These are phyloP conservation scores for Adela reaumurella DNA, from an alignment of 2,888 invertebrate species.

Conservation along the genomic window DNA sequence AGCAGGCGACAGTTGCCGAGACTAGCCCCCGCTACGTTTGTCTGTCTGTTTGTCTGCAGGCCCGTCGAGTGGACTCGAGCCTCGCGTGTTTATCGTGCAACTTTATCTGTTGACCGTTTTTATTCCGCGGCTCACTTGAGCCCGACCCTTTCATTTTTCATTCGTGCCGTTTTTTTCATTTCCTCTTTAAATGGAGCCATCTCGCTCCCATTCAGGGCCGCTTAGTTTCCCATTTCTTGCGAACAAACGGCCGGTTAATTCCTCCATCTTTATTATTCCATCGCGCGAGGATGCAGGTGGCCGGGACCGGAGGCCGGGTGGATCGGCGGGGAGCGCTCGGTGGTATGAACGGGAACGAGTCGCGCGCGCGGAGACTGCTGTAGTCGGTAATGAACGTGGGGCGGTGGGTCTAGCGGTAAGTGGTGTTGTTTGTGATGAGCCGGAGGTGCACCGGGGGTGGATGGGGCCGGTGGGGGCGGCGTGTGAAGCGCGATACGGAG, in stretches of 20 bases:
- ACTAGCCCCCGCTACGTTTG: too few relatives aligned
- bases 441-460: background rate
- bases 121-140: constrained; percentile 18
- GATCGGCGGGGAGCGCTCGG: constrained; percentile 27
- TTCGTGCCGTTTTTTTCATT: background rate
- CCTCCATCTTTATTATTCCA: constrained; percentile 56
- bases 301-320: constrained; percentile 18
- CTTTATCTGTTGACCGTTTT: constrained; percentile 58
- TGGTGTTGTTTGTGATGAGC: background rate
- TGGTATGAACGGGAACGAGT: constrained; percentile 19
- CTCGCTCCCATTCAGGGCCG: background rate
- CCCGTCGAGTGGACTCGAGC: constrained; percentile 6
- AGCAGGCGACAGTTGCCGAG: too few relatives aligned
- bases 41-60: too few relatives aligned
- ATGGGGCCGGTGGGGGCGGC: constrained; percentile 21
- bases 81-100: constrained; percentile 51
- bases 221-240: background rate
- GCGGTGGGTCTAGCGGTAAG: background rate
- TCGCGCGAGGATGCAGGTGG: background rate
- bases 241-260: constrained; percentile 30
- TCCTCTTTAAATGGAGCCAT: background rate
- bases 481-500: background rate
- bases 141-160: background rate
- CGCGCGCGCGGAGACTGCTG: background rate
- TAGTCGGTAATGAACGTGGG: background rate